Evolutionary conservation across 2,797 vertebrate species (phyloP), one percentile per base, ranked within the genome.

Genomic region (Hirundo rustica): DNA sequence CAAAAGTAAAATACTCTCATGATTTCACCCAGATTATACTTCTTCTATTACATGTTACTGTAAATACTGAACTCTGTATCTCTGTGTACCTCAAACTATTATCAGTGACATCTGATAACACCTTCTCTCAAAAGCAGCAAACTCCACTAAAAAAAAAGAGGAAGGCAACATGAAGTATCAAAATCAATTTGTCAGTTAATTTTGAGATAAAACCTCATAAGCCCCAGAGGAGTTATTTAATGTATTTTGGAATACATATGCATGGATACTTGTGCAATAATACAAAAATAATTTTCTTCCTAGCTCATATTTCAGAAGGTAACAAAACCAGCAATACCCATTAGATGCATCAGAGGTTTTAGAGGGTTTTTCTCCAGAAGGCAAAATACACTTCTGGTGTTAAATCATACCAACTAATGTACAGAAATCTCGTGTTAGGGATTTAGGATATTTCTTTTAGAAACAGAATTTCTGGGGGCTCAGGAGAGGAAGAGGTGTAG

Each of bases 401-500:
- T n/a, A 89, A 78, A 45, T 13, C 8, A 65, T 7, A 40, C 2
- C 4, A 50, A 48, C 6, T 45, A 60, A 51, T 48, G 50, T 61
- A 70, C 17, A 78, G 23, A 95, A 87, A 40, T 36, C 3, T 9
- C 2, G 32, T 29, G 9, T 54, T 40, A 57, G 19, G 4, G 2
- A 80, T 61, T 32, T 50, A 54, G 34, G 15, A 30, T 40, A 83
- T 60, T 75, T 79, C 5, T 60, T 82, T 26, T 10, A 42, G 62
- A 42, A 71, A 64, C 13, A 38, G 20, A 85, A 89, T 27, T 61
- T 66, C 45, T 45, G 29, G 20, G 16, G 11, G 11, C 40, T 25
- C 5, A 40, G 14, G 11, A 38, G 14, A 66, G 7, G 16, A 3
- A 32, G 6, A 4, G 2, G 7, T 12, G 2, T 21, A 8, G 36